phyloP scores from a whole-genome alignment of 2,113 vertebrate species.

The Sciurus niger region DNA sequence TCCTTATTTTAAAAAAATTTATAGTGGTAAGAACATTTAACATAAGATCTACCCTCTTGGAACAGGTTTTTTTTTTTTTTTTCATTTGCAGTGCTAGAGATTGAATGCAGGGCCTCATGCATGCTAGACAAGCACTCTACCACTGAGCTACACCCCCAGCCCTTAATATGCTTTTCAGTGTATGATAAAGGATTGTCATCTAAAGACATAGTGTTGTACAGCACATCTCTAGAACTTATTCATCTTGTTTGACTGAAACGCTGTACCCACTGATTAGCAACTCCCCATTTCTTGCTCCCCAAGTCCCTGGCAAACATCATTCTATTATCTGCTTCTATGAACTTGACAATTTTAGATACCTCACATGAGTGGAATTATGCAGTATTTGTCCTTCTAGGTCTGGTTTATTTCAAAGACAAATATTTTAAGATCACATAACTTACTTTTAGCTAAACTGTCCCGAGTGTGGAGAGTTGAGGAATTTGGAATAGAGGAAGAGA shows the following conservation, averaged over 20 bases:
- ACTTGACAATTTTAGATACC: neutral
- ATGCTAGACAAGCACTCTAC: neutral
- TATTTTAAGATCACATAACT: conserved; percentile 50
- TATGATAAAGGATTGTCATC: neutral
- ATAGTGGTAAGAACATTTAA: conserved; percentile 48
- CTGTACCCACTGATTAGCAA: neutral
- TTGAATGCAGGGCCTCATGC: neutral
- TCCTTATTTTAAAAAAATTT: neutral
- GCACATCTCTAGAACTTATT: neutral
- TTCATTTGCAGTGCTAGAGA: neutral
- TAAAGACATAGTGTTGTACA: neutral
- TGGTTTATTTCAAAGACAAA: conserved; percentile 48
- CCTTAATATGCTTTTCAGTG: neutral
- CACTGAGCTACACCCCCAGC: neutral
- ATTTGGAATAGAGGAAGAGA: conserved; percentile 80
- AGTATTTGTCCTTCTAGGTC: neutral
- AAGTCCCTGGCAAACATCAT: neutral
- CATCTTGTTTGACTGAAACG: neutral
- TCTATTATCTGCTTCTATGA: conserved; percentile 17
- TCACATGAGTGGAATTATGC: neutral
- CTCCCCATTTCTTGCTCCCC: neutral
- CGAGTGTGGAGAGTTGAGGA: conserved; percentile 68
- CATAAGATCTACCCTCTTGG: neutral
- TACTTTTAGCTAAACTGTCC: conserved; percentile 20
- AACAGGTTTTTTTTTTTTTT: neutral